Base-by-base conservation (phyloP, 2,797 vertebrate genomes). In the Hyperoplus immaculatus region DNA sequence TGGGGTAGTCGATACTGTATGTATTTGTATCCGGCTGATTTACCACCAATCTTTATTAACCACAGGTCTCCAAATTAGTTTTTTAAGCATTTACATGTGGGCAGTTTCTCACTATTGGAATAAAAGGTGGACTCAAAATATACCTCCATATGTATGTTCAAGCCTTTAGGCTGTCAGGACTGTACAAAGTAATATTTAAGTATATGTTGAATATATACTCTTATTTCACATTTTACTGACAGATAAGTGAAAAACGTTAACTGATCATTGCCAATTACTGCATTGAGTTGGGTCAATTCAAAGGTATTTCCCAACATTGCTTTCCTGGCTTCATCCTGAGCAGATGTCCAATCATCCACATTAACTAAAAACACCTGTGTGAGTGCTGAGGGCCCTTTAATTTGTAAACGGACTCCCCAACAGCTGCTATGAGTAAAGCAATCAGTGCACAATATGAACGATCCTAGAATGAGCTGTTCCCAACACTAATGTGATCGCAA, bases 311-410 rank as follows among this genome's bases (percentile, higher is more conserved):
- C 50, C 50, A 45, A 14, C 10, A 1, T 6, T 6, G 10, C 29
- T 57, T 29, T 66, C 69, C 16, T 39, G 56, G n/a, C 51, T 39
- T 56, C 29, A 43, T 76, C 56, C 63, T 69, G 51, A 53, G 60
- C 45, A 36, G 54, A 68, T 16, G 42, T 50, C 50, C 53, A 29
- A 77, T 80, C 60, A 66, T 55, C 60, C 49, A 36, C n/a, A 62
- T 76, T 7, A 77, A 84, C 4, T 73, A 41, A n/a, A 80, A 80
- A 62, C 77, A 73, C 41, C 49, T 77, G 73, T 57, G n/a, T 46
- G 47, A 39, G 16, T 39, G 43, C 57, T 42, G 55, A 12, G 73
- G 12, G 14, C n/a, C 49, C 29, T 59, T 45, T 67, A 3, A 41
- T 18, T 11, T 59, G 55, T 61, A 9, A 59, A 16, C 11, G 15